Evolutionary conservation across 2,113 vertebrate species (phyloP).

Genomic region (Gavialis gangeticus): DNA sequence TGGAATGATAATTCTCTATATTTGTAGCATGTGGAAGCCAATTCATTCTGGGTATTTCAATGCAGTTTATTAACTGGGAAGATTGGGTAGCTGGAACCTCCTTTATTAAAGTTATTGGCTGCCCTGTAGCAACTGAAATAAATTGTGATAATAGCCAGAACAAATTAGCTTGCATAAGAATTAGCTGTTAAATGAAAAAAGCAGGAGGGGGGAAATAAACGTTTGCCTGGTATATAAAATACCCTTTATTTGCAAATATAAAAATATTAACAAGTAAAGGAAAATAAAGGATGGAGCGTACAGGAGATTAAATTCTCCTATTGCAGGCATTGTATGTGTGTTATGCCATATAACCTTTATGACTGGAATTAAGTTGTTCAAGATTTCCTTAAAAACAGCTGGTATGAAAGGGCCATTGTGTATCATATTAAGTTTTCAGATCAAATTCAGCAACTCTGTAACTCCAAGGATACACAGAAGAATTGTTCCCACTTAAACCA

Average conservation of each 20-base stretch:
- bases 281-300: neutral
- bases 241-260: neutral
- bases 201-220: slow-evolving; percentile 25
- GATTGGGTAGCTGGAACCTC: slow-evolving; percentile 74
- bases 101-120: slow-evolving; percentile 78
- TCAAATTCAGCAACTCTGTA: neutral
- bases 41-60: slow-evolving; percentile 72
- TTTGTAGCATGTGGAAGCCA: slow-evolving; percentile 56
- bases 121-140: slow-evolving; percentile 71
- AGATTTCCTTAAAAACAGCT: neutral
- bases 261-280: slow-evolving; percentile 36
- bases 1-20: slow-evolving; percentile 64
- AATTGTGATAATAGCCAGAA: slow-evolving; percentile 78
- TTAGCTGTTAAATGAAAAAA: slow-evolving; percentile 63
- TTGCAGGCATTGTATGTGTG: neutral
- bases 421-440: neutral
- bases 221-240: slow-evolving; percentile 25
- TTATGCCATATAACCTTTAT: neutral
- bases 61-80: slow-evolving; percentile 77
- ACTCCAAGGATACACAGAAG: neutral
- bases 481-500: neutral
- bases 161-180: slow-evolving; percentile 75
- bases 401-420: neutral
- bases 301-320: neutral
- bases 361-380: neutral